Conservation (phyloP, 2,113 vertebrate genomes). For the Ciconia stormi region DNA sequence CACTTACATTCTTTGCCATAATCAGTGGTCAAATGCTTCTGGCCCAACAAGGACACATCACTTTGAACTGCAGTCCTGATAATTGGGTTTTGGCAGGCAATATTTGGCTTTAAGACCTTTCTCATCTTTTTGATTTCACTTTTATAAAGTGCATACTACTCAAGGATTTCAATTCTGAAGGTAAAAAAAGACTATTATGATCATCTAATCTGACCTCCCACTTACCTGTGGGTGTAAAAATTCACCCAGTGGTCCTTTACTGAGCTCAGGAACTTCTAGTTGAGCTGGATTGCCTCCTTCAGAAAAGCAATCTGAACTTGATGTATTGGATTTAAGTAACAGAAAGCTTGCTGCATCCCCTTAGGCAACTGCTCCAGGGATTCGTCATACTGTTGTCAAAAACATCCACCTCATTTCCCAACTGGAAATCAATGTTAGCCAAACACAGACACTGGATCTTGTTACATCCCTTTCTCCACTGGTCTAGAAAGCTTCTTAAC, state of each 20-base stretch:
- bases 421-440: slow-evolving; percentile 36
- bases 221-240: not conserved
- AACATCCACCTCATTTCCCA: not conserved
- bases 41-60: not conserved
- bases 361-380: not conserved
- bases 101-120: slow-evolving; percentile 11
- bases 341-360: not conserved
- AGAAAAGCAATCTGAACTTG: not conserved
- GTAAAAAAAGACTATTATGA: not conserved
- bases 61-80: not conserved
- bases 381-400: slow-evolving; percentile 14
- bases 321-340: not conserved
- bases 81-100: slow-evolving; percentile 4
- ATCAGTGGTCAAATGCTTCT: not conserved
- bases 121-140: not conserved
- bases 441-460: slow-evolving; percentile 6
- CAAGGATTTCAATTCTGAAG: not conserved
- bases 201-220: not conserved
- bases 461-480: not conserved
- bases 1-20: not conserved
- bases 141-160: not conserved
- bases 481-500: not conserved
- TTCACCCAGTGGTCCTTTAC: not conserved
- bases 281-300: not conserved
- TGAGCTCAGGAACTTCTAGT: not conserved